Evolutionary conservation across 2,888 invertebrate genomes (phyloP).

Genomic region (Panorpa germanica): DNA sequence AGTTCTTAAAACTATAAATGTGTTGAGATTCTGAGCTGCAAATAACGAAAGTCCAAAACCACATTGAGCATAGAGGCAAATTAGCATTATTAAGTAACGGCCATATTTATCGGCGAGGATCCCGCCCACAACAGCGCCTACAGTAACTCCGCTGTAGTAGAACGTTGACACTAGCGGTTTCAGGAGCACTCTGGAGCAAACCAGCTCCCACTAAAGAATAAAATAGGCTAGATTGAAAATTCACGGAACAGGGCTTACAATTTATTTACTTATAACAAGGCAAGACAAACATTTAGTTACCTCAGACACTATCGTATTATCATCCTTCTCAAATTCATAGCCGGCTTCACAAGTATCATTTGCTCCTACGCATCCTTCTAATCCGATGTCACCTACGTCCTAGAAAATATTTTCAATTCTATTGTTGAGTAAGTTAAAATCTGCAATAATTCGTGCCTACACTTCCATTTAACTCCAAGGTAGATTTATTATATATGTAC

Average conservation of each 20-base stretch:
- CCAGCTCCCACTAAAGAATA: slow-evolving; percentile 21
- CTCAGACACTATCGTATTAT: slow-evolving; percentile 13
- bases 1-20: slow-evolving; percentile 22
- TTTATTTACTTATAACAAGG: too few relatives aligned
- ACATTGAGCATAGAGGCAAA: slow-evolving; percentile 24
- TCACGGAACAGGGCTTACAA: not conserved
- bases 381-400: too few relatives aligned
- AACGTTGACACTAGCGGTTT: slow-evolving; percentile 19
- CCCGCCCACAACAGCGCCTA: slow-evolving; percentile 25
- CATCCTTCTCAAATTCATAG: slow-evolving; percentile 16
- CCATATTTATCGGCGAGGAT: slow-evolving; percentile 23
- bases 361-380: slow-evolving; percentile 13
- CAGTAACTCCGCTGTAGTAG: slow-evolving; percentile 23
- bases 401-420: too few relatives aligned
- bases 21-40: slow-evolving; percentile 17
- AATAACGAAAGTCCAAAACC: slow-evolving; percentile 16
- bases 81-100: slow-evolving; percentile 22
- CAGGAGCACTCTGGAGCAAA: slow-evolving; percentile 21
- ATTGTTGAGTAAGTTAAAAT: too few relatives aligned
- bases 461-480: too few relatives aligned
- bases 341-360: slow-evolving; percentile 15
- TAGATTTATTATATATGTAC: too few relatives aligned
- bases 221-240: slow-evolving; percentile 12
- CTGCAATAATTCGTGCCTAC: too few relatives aligned
- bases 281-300: slow-evolving; percentile 12